These are phyloP conservation scores for Psittacus erithacus DNA, from an alignment of 2,113 vertebrate genomes.

Conservation along the genomic window DNA sequence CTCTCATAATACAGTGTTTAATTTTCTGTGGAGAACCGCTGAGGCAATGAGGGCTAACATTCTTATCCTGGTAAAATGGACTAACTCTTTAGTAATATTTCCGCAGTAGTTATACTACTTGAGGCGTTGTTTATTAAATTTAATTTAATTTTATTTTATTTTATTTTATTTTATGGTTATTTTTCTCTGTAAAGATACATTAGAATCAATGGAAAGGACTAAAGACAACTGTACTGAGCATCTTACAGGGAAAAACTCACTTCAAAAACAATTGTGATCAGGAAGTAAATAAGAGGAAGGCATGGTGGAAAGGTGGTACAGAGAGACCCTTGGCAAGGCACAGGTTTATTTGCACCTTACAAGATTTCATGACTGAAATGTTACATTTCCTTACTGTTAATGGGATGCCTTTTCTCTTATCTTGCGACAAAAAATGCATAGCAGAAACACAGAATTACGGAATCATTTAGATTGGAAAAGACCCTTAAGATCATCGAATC, in stretches of 20 bases:
- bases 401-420: neutral
- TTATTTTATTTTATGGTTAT: neutral
- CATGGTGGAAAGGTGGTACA: neutral
- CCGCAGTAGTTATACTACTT: neutral
- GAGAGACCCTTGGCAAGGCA: neutral
- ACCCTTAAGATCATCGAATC: neutral
- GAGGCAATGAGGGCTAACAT: neutral
- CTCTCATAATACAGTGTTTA: neutral
- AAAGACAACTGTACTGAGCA: neutral
- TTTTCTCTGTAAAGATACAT: neutral
- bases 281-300: neutral
- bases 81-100: neutral
- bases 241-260: neutral
- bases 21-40: neutral
- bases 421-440: neutral
- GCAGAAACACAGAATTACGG: neutral
- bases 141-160: neutral
- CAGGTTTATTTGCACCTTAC: neutral
- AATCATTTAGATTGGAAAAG: neutral
- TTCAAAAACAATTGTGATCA: neutral
- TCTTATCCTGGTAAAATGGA: neutral
- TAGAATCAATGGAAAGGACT: neutral
- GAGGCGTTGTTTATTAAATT: neutral
- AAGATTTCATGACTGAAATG: neutral
- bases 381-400: neutral